These are phyloP conservation scores for Pangasius djambal DNA, from an alignment of 2,797 vertebrate genomes.

Conservation along the genomic window DNA sequence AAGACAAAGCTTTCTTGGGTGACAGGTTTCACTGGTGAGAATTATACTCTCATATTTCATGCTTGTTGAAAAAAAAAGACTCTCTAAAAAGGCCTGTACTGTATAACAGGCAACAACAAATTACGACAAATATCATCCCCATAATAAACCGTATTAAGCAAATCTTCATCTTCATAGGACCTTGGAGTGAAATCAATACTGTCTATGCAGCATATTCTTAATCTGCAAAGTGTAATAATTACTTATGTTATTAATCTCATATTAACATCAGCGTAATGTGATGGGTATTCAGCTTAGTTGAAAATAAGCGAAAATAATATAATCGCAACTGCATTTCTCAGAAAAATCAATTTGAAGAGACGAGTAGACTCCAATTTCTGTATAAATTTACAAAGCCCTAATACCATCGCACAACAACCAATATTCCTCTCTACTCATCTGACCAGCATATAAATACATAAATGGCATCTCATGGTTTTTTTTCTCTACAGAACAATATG, in stretches of 20 bases:
- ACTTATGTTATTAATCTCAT: slow-evolving; percentile 79
- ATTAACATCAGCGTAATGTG: slow-evolving; percentile 76
- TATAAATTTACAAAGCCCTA: slow-evolving; percentile 61
- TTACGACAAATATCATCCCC: slow-evolving; percentile 47
- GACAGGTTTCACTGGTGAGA: slow-evolving; percentile 55
- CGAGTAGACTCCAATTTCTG: slow-evolving; percentile 74
- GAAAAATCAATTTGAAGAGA: slow-evolving; percentile 74
- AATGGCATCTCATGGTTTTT: slow-evolving; percentile 69
- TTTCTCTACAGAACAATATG: slow-evolving; percentile 76
- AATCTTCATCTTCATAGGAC: slow-evolving; percentile 50
- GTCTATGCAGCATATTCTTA: slow-evolving; percentile 65
- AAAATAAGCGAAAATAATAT: slow-evolving; percentile 76
- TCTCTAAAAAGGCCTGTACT: slow-evolving; percentile 43
- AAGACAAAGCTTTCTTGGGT: slow-evolving; percentile 51
- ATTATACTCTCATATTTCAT: slow-evolving; percentile 53
- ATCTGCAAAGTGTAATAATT: slow-evolving; percentile 78
- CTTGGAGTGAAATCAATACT: slow-evolving; percentile 21
- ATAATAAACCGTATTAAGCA: slow-evolving; percentile 17
- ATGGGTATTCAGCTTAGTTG: slow-evolving; percentile 75
- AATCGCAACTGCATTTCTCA: slow-evolving; percentile 80
- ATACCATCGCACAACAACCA: slow-evolving; percentile 74
- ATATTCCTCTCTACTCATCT: slow-evolving; percentile 74
- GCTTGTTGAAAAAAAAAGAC: slow-evolving; percentile 30
- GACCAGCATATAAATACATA: slow-evolving; percentile 74
- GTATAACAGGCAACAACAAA: slow-evolving; percentile 41